Evolutionary conservation across 2,113 vertebrate species (phyloP).

Genomic region (Xiphias gladius): DNA sequence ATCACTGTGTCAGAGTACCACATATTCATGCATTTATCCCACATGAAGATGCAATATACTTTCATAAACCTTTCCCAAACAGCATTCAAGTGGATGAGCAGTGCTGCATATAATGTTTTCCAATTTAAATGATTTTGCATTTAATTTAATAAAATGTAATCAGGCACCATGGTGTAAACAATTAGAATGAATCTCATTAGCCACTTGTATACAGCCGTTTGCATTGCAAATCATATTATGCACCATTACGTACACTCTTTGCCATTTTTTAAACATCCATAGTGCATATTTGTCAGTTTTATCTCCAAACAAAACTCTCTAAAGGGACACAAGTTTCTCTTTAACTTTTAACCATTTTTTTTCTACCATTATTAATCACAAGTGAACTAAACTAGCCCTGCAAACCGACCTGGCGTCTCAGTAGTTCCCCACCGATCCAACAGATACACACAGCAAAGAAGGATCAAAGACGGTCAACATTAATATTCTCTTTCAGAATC

Average conservation of each 20-base stretch:
- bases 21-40: conserved; percentile 58
- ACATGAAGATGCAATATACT: conserved; percentile 42
- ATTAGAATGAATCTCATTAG: conserved; percentile 33
- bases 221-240: conserved; percentile 37
- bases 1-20: conserved; percentile 65
- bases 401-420: conserved; percentile 1
- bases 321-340: background rate
- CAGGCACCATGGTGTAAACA: conserved; percentile 39
- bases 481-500: conserved; percentile 35
- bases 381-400: background rate
- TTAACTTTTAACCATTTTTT: background rate
- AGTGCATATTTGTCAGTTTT: background rate
- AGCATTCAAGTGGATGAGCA: conserved; percentile 14
- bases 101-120: conserved; percentile 20
- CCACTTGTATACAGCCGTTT: background rate
- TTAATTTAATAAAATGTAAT: conserved; percentile 34
- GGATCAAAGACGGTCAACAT: conserved; percentile 29
- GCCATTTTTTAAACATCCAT: conserved; percentile 28
- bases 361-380: conserved; percentile 4
- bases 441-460: background rate
- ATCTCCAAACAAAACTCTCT: background rate
- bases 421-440: background rate
- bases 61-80: conserved; percentile 42
- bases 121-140: conserved; percentile 23
- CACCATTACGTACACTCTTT: conserved; percentile 25